Evolutionary conservation across 2,797 vertebrate species (phyloP), one percentile per base, ranked within the genome.

Genomic region (Emys orbicularis): DNA sequence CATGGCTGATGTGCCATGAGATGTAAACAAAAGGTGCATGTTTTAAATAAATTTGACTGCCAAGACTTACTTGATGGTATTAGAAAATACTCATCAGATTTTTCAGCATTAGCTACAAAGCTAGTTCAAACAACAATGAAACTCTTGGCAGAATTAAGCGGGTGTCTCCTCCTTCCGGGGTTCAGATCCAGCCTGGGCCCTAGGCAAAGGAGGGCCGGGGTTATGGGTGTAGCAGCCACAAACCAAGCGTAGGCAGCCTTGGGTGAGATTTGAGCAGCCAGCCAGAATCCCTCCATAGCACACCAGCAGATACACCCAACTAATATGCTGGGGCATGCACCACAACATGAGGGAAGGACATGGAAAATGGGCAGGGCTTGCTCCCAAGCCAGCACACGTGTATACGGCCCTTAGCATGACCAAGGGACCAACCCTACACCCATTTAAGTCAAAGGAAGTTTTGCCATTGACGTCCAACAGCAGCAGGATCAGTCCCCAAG

Each of bases 1-100:
- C 47, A 47, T 44, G 0, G 49, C 25, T 5, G 37, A 31, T 77
- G 83, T 41, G 72, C 89, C 79, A 0, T 0, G 1, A 72, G 0
- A 27, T 37, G 8, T 37, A 2, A 1, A 13, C 1, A 1, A 3
- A 1, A 4, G 12, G 0, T 0, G 0, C 6, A 47, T 29, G 68
- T 44, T 47, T 76, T 76, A 49, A 47, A 47, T 27, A 49, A 31
- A 8, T 1, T 50, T 0, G 1, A 44, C 34, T 59, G 53, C 4
- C 44, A 49, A 77, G 25, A 21, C 2, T 16, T 21, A 72, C 11
- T 16, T 49, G 44, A 77, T 86, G 3, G 49, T 31, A 0, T 5
- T 2, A n/a, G 8, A 3, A 1, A 0, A 27, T 61, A 44, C 27
- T 54, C 34, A 21, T 21, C 19, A 2, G 81, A 54, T 83, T 52